A percentile compares a stretch with the other conserved stretches of the same genome.
These are phyloP conservation scores for Osmerus mordax DNA, from an alignment of 2,113 vertebrate genomes.

Conservation along the genomic window DNA sequence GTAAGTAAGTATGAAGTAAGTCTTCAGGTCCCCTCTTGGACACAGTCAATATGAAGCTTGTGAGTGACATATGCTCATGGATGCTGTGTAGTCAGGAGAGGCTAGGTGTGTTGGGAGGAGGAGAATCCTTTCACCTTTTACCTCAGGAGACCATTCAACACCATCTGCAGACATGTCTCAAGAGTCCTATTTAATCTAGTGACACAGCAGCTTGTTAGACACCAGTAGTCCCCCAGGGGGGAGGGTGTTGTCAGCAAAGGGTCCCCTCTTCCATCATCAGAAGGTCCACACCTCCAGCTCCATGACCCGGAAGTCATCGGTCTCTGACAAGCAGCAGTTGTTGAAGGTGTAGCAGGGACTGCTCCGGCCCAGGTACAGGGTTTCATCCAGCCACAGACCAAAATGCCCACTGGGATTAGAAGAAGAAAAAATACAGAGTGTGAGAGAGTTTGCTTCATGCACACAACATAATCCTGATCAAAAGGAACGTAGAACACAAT, in stretches of 20 bases:
- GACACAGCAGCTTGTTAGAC: not conserved
- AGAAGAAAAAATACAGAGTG: not conserved
- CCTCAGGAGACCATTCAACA: too few species aligned
- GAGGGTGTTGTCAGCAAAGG: constrained; percentile 13
- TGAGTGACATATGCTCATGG: too few species aligned
- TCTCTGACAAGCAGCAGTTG: constrained; percentile 74
- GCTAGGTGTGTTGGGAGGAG: constrained; percentile 7
- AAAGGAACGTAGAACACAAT: too few species aligned
- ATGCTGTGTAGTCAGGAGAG: too few species aligned
- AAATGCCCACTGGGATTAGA: constrained; percentile 71
- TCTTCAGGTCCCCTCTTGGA: too few species aligned
- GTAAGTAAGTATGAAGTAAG: too few species aligned
- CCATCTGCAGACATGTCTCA: too few species aligned
- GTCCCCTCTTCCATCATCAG: constrained; percentile 49
- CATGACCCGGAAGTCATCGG: constrained; percentile 73
- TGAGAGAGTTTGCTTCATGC: not conserved
- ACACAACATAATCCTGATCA: not conserved
- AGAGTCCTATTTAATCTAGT: not conserved
- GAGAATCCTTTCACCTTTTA: too few species aligned
- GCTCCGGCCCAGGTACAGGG: constrained; percentile 73
- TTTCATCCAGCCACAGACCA: constrained; percentile 79
- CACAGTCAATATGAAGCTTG: too few species aligned
- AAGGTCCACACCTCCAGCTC: constrained; percentile 80
- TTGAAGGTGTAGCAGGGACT: constrained; percentile 78
- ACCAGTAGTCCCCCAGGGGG: too few species aligned